Conservation (phyloP, 2,797 vertebrate genomes). For the Sebastes oblongus region DNA sequence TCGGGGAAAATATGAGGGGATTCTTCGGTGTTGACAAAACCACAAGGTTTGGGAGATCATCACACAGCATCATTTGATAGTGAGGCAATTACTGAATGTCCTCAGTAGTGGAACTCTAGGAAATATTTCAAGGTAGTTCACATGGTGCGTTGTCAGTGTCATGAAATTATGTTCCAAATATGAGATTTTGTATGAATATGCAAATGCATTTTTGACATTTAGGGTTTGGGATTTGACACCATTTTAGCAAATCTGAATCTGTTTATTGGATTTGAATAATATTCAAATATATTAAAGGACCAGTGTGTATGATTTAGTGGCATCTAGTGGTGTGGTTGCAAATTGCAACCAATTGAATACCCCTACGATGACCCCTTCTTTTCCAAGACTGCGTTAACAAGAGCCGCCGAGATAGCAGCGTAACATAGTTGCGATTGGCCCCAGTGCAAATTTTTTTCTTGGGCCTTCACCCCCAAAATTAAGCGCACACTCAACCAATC, state of each 20-base stretch:
- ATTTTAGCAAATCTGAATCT: background rate
- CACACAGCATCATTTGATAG: background rate
- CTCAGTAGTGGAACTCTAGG: background rate
- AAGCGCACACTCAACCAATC: too few relatives aligned
- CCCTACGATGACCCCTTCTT: fast-evolving
- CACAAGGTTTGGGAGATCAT: slow-evolving; percentile 5
- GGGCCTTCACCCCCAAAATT: too few relatives aligned
- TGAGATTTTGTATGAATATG: background rate
- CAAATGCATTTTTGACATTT: background rate
- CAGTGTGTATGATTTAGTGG: background rate
- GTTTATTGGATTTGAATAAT: background rate
- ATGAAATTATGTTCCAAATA: background rate
- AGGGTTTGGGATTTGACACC: background rate
- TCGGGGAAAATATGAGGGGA: background rate
- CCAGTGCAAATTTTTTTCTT: too few relatives aligned
- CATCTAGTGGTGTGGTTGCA: background rate
- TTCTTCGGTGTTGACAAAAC: slow-evolving; percentile 7
- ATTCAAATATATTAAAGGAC: background rate
- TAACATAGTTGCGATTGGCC: too few relatives aligned
- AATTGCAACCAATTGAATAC: background rate
- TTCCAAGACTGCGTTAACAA: background rate
- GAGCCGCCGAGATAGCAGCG: background rate
- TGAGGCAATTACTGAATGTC: background rate
- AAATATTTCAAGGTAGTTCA: background rate
- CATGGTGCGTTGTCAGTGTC: too few relatives aligned